These are phyloP conservation scores for Petrocephalus zakoni DNA, from an alignment of 2,113 vertebrate genomes.

Conservation along the genomic window DNA sequence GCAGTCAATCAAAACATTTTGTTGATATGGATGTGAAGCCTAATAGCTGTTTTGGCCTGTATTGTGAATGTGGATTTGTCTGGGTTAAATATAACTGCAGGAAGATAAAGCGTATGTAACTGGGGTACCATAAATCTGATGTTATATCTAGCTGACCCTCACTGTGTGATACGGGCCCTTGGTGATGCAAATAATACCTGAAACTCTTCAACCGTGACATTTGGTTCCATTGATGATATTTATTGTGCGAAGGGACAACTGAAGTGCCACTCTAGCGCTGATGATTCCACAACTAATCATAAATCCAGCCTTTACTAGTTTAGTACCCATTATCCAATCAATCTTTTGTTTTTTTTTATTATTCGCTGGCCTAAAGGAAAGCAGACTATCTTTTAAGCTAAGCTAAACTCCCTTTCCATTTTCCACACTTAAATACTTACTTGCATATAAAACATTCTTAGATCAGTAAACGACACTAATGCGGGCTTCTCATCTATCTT, in stretches of 20 bases:
- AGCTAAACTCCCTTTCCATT: no score
- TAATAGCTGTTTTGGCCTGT: neutral
- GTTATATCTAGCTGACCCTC: neutral
- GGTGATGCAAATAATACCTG: neutral
- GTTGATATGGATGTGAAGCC: neutral
- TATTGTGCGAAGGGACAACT: neutral
- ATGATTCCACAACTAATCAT: neutral
- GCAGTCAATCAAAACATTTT: neutral
- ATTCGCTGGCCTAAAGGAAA: neutral
- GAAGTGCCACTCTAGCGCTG: neutral
- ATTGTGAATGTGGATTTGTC: neutral
- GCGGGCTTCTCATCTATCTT: neutral
- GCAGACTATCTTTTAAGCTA: no score
- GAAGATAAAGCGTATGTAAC: neutral
- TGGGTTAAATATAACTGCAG: neutral
- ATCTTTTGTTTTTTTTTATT: neutral
- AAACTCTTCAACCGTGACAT: neutral
- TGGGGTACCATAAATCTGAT: neutral
- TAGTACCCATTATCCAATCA: neutral
- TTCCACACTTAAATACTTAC: neutral
- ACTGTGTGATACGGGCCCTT: neutral
- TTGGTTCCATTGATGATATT: neutral
- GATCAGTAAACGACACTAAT: neutral
- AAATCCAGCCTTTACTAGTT: neutral
- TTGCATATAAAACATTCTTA: neutral